Evolutionary conservation across 1,140 invertebrate species (phyloP).

Genomic region (Sipha flava): DNA sequence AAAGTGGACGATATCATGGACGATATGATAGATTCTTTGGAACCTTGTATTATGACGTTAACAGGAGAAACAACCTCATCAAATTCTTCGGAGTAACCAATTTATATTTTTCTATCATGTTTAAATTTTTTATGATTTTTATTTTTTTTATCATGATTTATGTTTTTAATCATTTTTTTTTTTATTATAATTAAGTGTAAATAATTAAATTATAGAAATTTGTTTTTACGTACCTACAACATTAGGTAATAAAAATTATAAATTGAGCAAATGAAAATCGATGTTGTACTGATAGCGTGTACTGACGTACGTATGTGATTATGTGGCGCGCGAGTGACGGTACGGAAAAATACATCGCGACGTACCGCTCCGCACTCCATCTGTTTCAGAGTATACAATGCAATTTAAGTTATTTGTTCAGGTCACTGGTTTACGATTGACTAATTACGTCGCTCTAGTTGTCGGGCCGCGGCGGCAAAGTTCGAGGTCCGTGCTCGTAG

Average conservation of each 20-base stretch:
- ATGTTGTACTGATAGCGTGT: neutral
- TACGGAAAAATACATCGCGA: neutral
- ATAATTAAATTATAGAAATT: neutral
- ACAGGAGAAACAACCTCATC: neutral
- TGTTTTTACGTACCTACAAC: neutral
- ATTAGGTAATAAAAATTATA: neutral
- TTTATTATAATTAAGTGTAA: neutral
- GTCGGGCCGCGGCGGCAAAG: neutral
- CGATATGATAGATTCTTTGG: neutral
- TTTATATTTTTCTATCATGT: no score
- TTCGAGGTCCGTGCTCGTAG: neutral
- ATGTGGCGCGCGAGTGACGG: neutral
- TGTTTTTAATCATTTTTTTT: no score
- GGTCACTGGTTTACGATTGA: neutral
- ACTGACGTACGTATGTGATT: constrained; percentile 27
- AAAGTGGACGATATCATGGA: neutral
- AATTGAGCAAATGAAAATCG: neutral
- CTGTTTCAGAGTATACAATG: neutral
- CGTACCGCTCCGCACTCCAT: neutral
- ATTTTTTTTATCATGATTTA: neutral
- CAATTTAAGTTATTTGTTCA: neutral
- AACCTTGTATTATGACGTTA: neutral
- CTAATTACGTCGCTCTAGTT: neutral
- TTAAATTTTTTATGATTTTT: no score
- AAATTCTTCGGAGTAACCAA: neutral